Conservation (phyloP, 35 echinoderm and acorn worm genomes). For the Heliocidaris tuberculata region DNA sequence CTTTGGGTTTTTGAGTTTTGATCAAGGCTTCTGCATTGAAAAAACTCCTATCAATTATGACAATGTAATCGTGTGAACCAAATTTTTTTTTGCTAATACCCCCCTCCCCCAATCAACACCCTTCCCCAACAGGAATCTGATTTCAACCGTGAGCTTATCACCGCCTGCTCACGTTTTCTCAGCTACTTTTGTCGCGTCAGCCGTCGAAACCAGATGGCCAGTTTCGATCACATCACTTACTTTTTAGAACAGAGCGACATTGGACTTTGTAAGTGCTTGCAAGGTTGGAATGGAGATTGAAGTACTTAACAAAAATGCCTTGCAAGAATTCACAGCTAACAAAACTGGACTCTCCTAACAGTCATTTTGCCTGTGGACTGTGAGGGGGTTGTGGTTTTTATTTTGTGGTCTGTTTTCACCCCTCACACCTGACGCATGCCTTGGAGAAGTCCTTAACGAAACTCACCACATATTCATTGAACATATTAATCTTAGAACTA, state of each 20-base stretch:
- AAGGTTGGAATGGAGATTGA: not conserved
- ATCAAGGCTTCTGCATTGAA: not conserved
- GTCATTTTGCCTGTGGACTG: constrained; percentile 3
- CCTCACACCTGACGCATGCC: constrained; percentile 48
- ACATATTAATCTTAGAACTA: not conserved
- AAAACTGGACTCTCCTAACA: not conserved
- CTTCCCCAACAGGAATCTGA: constrained; percentile 30
- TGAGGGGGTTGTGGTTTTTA: not conserved
- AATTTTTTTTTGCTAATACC: not conserved
- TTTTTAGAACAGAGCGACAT: constrained; percentile 91
- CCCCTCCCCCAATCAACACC: not conserved
- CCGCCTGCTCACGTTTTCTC: constrained; percentile 91
- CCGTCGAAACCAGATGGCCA: constrained; percentile 74
- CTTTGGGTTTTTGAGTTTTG: not conserved
- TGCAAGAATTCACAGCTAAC: not conserved
- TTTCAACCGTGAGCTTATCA: constrained; percentile 93
- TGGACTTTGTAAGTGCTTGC: constrained; percentile 89
- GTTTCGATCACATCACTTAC: constrained; percentile 78
- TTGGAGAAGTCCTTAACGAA: not conserved
- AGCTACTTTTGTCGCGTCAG: constrained; percentile 94
- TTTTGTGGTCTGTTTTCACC: constrained; percentile 32
- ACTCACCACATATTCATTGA: not conserved
- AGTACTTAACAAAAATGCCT: not conserved
- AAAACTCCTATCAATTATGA: not conserved
- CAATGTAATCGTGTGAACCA: not conserved